Evolutionary conservation across 2,888 invertebrate genomes (phyloP), one percentile per base, ranked within the genome.

Genomic region (Magallana nippona): DNA sequence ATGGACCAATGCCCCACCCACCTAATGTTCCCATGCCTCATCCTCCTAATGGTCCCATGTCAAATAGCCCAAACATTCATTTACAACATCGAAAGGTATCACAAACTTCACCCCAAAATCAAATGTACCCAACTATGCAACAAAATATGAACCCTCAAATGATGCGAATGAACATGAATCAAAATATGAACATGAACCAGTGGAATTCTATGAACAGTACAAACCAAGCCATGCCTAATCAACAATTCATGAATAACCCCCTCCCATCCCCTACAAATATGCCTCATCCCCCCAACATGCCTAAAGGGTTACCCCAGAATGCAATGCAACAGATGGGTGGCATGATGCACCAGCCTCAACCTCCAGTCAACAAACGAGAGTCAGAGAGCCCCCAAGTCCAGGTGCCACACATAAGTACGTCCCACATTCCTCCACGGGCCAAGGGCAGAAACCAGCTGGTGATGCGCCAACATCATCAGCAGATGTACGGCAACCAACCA

Each of bases 361-460:
- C 84, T 79, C 78, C 87, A 79, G n/a, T 80, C 60, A 82, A 81
- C 27, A 89, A 89, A 78, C 85, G 87, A 55, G 91, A 93, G 84
- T 86, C 92, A 13, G 88, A 89, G n/a, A 93, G 93, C 83, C 94
- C 94, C 8, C 92, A 92, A 87, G 93, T 94, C 11, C 94, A 94
- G 85, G 94, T 94, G 27, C 93, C 93, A 13, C 93, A 93, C 84
- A 93, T 94, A 79, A 93, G 93, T 86, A 93, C 93, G 85, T 93
- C 94, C 19, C 93, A 93, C 86, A 92, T 93, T 81, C 93, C 93
- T 44, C 90, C 92, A 22, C 88, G 91, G 78, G 91, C 92, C 19
- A 93, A 90, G 90, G 90, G 82, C 84, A 88, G 91, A 55, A 90
- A 89, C 79, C 89, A 90, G 82, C 86, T 88, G 86, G 84, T 89